Evolutionary conservation across 2,113 vertebrate genomes (phyloP).

Genomic region (Sinocyclocheilus rhinocerous): DNA sequence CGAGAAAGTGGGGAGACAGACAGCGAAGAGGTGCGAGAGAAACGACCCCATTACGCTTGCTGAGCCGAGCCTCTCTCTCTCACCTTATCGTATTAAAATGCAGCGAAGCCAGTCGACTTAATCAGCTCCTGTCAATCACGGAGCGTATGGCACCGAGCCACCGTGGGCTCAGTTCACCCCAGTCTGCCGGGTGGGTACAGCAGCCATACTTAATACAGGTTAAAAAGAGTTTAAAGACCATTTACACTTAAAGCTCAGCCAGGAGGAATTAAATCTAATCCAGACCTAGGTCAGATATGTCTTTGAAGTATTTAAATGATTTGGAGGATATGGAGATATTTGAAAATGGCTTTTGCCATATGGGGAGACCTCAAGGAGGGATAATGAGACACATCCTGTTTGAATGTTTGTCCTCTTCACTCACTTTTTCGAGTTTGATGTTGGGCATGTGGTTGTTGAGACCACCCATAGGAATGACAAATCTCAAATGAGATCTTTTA

Average conservation of each 20-base stretch:
- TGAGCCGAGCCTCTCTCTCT: constrained; percentile 24
- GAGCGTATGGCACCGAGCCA: constrained; percentile 37
- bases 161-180: constrained; percentile 12
- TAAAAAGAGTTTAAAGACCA: constrained; percentile 47
- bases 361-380: neutral
- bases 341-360: constrained; percentile 32
- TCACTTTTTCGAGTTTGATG: neutral
- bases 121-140: constrained; percentile 52
- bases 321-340: constrained; percentile 31
- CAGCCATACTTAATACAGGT: constrained; percentile 30
- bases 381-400: constrained; percentile 11
- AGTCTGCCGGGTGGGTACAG: constrained; percentile 2
- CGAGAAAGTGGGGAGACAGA: constrained; percentile 17
- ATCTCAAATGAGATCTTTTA: neutral
- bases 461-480: neutral
- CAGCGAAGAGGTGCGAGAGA: constrained; percentile 6
- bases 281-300: constrained; percentile 42
- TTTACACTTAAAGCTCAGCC: constrained; percentile 39
- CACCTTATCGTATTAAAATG: constrained; percentile 53
- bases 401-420: constrained; percentile 8
- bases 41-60: constrained; percentile 35
- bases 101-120: constrained; percentile 49
- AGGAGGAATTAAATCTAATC: constrained; percentile 43
- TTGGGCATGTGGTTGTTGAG: neutral
- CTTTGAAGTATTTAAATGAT: constrained; percentile 19